These are phyloP conservation scores for Drosophila anceps DNA, from an alignment of 2,888 invertebrate genomes.

Conservation along the genomic window DNA sequence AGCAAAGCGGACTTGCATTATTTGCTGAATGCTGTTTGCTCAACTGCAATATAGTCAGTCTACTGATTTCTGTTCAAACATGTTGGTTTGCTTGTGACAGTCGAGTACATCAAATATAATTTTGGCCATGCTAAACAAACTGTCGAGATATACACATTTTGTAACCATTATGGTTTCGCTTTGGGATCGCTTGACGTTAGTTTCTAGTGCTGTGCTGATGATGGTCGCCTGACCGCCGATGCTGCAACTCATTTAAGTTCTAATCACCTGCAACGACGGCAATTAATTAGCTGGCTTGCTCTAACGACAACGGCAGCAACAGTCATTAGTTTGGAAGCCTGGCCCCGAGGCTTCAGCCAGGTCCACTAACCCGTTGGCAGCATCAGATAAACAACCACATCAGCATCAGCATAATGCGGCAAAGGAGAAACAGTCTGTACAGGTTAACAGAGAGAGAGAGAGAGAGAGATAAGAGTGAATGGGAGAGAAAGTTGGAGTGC, in stretches of 20 bases:
- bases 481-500: conserved; percentile 23
- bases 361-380: conserved; percentile 45
- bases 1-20: not conserved
- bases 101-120: conserved; percentile 11
- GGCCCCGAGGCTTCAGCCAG: conserved; percentile 28
- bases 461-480: not conserved
- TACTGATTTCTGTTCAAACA: conserved; percentile 23
- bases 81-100: conserved; percentile 29
- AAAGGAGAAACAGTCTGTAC: conserved; percentile 33
- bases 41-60: conserved; percentile 15
- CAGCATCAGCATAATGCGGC: conserved; percentile 67
- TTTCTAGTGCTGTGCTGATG: conserved; percentile 17
- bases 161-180: conserved; percentile 46
- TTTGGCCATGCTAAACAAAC: conserved; percentile 16
- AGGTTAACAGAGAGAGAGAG: conserved; percentile 7
- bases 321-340: conserved; percentile 69
- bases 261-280: conserved; percentile 79
- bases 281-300: conserved; percentile 69
- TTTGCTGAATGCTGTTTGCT: conserved; percentile 14
- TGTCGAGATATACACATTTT: conserved; percentile 40
- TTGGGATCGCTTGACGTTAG: conserved; percentile 21
- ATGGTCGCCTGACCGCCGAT: conserved; percentile 25
- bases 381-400: conserved; percentile 67
- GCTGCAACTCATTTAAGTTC: conserved; percentile 77
- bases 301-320: conserved; percentile 64